Percentiles rank a stretch among this genome's conserved stretches.
These are phyloP conservation scores for Notoglanidium macrostoma DNA, from an alignment of 2,797 vertebrate species.

Conservation along the genomic window DNA sequence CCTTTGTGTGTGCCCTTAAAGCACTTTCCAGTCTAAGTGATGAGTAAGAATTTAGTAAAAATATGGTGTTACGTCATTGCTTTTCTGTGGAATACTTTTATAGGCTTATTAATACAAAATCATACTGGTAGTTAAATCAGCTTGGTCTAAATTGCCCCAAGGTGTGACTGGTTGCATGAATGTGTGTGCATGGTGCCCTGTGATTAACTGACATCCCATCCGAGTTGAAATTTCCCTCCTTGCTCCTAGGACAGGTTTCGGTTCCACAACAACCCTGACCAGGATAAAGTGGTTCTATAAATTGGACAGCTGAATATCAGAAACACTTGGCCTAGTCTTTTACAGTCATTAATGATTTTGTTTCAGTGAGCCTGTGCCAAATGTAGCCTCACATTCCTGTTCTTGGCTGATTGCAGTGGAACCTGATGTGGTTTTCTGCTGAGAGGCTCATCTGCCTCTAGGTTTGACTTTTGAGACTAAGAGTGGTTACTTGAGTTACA, in stretches of 20 bases:
- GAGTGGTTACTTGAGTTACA: background rate
- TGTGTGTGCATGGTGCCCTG: background rate
- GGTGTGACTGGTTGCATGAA: background rate
- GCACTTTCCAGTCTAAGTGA: background rate
- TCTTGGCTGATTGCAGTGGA: background rate
- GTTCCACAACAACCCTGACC: too few relatives aligned
- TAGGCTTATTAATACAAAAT: background rate
- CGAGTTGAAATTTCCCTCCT: background rate
- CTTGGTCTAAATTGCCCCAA: background rate
- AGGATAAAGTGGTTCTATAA: background rate
- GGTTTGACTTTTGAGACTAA: background rate
- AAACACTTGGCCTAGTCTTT: background rate
- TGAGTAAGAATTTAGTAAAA: background rate
- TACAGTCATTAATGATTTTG: background rate
- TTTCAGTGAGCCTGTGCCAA: background rate
- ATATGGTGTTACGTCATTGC: background rate
- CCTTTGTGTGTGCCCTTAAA: background rate
- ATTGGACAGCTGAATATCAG: background rate
- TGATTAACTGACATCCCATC: background rate
- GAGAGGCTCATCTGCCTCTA: background rate
- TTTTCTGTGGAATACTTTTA: background rate
- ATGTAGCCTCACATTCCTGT: background rate
- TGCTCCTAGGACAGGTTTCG: background rate
- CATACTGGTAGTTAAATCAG: background rate
- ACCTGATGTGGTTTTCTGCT: background rate